phyloP scores from a whole-genome alignment of 2,888 invertebrate genomes.

The Altica lythri region DNA sequence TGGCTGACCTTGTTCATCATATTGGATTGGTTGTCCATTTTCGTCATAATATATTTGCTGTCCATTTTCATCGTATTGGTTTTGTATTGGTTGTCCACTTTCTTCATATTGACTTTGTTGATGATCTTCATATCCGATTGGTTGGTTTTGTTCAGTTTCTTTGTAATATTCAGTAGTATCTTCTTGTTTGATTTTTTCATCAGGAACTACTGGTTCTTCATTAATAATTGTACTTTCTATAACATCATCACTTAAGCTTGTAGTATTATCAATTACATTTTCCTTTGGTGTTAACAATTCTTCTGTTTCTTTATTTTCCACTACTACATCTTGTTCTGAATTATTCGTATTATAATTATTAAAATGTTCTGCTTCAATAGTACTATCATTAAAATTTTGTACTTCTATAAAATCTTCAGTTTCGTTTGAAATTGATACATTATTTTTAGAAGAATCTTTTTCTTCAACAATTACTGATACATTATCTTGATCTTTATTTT shows the following conservation, averaged over 20 bases:
- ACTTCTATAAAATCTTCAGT: slow-evolving; percentile 17
- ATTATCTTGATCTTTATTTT: background rate
- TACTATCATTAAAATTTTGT: background rate
- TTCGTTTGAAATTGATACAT: slow-evolving; percentile 5
- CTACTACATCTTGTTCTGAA: background rate
- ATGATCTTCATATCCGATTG: slow-evolving; percentile 38
- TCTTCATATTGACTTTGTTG: slow-evolving; percentile 36
- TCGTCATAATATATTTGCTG: slow-evolving; percentile 34
- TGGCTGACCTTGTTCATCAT: slow-evolving; percentile 16
- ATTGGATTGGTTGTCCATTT: slow-evolving; percentile 35
- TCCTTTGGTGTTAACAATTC: too few relatives aligned
- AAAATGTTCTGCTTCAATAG: too few relatives aligned
- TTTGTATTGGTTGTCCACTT: slow-evolving; percentile 31
- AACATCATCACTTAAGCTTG: too few relatives aligned
- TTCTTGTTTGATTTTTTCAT: too few relatives aligned
- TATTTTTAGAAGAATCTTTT: background rate
- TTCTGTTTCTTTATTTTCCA: too few relatives aligned
- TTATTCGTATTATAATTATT: too few relatives aligned
- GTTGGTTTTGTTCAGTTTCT: too few relatives aligned
- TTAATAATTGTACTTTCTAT: too few relatives aligned
- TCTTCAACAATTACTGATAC: background rate
- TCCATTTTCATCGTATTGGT: slow-evolving; percentile 25
- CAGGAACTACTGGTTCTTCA: background rate
- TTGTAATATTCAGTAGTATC: too few relatives aligned
- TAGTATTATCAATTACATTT: too few relatives aligned